These are phyloP conservation scores for Polietes domitor DNA, from an alignment of 2,888 invertebrate genomes.

Conservation along the genomic window DNA sequence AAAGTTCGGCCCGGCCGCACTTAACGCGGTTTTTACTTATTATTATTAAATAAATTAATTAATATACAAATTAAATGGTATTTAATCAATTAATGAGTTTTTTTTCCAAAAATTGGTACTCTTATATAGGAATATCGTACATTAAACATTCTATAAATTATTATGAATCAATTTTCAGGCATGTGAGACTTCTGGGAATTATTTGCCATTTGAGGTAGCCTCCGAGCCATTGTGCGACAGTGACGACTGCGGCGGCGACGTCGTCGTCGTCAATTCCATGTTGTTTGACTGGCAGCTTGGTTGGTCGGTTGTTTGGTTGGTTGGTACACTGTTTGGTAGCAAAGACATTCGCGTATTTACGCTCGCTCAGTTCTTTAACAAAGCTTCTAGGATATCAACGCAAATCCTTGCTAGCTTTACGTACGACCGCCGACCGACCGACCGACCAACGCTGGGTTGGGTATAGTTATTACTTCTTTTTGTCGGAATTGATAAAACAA, in stretches of 20 bases:
- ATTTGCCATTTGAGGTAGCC: no score
- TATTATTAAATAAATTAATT: no score
- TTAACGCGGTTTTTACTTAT: no score
- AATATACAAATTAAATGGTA: no score
- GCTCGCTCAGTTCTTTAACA: conserved; percentile 78
- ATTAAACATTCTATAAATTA: no score
- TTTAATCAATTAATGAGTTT: no score
- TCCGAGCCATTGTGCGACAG: not conserved
- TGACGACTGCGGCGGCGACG: not conserved
- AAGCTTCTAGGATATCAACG: conserved; percentile 80
- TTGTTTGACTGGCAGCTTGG: conserved; percentile 15
- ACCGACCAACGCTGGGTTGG: no score
- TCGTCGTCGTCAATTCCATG: not conserved
- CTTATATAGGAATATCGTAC: no score
- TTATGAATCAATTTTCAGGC: no score
- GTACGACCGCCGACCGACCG: not conserved
- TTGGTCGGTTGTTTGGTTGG: not conserved
- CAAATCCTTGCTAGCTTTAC: conserved; percentile 63
- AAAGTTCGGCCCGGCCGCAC: no score
- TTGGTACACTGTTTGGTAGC: conserved; percentile 60
- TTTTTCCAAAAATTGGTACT: no score
- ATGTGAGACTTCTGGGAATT: no score
- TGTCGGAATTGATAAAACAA: not conserved
- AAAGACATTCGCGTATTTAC: conserved; percentile 76
- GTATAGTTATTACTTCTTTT: not conserved